phyloP scores from a whole-genome alignment of 92 coral and sea anemone genomes.

The Zoanthus solanderi region DNA sequence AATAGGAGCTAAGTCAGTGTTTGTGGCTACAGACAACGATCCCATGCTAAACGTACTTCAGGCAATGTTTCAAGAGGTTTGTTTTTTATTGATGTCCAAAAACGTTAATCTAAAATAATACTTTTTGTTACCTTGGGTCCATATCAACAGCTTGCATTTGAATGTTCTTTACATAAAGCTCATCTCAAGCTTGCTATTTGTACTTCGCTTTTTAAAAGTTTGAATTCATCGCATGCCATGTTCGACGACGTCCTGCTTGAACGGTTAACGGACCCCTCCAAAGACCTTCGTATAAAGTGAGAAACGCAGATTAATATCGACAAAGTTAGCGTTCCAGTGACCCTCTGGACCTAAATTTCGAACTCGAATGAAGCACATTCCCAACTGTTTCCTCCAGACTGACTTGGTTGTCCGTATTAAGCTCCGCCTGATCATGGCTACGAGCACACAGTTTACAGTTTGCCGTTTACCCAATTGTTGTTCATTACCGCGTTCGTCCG shows the following conservation, averaged over 20 bases:
- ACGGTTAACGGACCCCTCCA: not conserved
- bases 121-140: too few species aligned
- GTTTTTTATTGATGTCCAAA: not conserved
- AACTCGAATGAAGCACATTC: not conserved
- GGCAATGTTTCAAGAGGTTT: conserved; percentile 55
- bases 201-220: too few species aligned
- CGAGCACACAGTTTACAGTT: conserved; percentile 8
- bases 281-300: not conserved
- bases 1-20: conserved; percentile 74
- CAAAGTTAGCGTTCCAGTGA: not conserved
- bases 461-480: not conserved
- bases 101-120: too few species aligned
- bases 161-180: too few species aligned
- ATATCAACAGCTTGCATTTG: too few species aligned
- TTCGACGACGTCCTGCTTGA: not conserved
- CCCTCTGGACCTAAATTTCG: conserved; percentile 15
- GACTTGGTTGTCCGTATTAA: not conserved
- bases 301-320: not conserved
- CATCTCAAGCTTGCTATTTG: too few species aligned
- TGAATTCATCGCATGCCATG: not conserved
- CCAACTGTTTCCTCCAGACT: conserved; percentile 11
- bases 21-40: conserved; percentile 90
- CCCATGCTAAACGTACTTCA: conserved; percentile 76
- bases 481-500: conserved; percentile 3
- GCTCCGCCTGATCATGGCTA: conserved; percentile 12